Base-by-base conservation (phyloP, 2,797 vertebrate genomes). In the Falco cherrug region DNA sequence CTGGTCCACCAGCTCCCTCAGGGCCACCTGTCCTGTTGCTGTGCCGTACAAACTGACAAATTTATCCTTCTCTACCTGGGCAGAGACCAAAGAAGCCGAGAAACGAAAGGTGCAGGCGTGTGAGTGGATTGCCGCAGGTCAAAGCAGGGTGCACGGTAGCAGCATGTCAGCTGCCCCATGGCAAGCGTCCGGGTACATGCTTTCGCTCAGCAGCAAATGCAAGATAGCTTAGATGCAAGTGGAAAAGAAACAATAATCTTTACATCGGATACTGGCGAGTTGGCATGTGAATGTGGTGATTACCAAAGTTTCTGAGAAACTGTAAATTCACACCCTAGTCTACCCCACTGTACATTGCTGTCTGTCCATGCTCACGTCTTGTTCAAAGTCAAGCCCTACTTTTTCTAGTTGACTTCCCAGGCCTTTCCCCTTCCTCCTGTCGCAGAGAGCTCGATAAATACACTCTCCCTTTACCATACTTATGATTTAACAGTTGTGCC, bases 111-210 rank as follows among this genome's bases (percentile, higher is more conserved):
- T 19, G 16, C 2, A 33, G 39, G 45, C 10, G 8, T 25, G 45
- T 8, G 29, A 39, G 9, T 0, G 0, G 45, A 20, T 45, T 29
- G 8, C 11, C 24, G 13, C 6, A 26, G 59, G 65, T 41, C 65
- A 87, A 69, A 65, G 75, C 24, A 68, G 29, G 33, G 29, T 51
- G 45, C 26, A 41, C 16, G 69, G 47, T 1, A 78, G 73, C 59
- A 64, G 39, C 45, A 3, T 4, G 11, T 22, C 63, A 76, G 37
- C 53, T 16, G 35, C 18, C 45, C 25, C 59, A 13, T 31, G 22
- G 64, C 50, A 35, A 45, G 18, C 33, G 31, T 22, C 39, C 14
- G 5, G 16, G 6, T 9, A 13, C 6, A 6, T 14, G 33, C 17
- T 57, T 60, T 67, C 24, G 24, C 26, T n/a, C 63, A 76, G 35